phyloP scores from a whole-genome alignment of 1,140 invertebrate genomes.

The Bombyx mandarina region DNA sequence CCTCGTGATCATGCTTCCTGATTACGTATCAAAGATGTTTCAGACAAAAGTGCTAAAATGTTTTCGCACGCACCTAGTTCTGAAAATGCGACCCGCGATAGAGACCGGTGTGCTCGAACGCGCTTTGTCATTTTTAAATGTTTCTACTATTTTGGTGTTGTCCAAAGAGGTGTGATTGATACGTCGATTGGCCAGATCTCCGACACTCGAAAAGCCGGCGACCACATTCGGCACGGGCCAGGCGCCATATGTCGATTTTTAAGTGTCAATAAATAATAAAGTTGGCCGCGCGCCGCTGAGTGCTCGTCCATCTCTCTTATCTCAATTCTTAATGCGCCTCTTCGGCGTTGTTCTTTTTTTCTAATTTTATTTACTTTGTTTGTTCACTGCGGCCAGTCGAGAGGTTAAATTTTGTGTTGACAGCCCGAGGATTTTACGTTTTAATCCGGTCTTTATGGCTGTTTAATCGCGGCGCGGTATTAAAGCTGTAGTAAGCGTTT shows the following conservation, averaged over 20 bases:
- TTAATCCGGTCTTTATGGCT: slow-evolving; percentile 56
- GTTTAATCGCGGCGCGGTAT: slow-evolving; percentile 40
- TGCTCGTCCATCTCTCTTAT: slow-evolving; percentile 66
- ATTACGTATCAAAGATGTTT: no score
- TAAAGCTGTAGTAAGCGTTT: slow-evolving; percentile 26
- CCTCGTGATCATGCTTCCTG: no score
- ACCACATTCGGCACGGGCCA: slow-evolving; percentile 55
- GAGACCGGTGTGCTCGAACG: no score
- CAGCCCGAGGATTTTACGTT: slow-evolving; percentile 64
- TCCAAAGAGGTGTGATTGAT: slow-evolving; percentile 3
- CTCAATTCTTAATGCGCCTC: slow-evolving; percentile 68
- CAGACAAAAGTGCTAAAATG: no score
- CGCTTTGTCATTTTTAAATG: no score
- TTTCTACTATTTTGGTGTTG: no score
- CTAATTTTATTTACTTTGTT: slow-evolving; percentile 42
- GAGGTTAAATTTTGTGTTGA: slow-evolving; percentile 62
- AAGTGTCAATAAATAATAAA: slow-evolving; percentile 71
- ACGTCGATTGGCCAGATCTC: slow-evolving; percentile 14
- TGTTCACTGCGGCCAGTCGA: slow-evolving; percentile 41
- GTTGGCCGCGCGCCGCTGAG: slow-evolving; percentile 52
- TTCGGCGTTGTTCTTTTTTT: slow-evolving; percentile 56
- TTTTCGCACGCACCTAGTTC: no score
- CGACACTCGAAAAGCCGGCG: slow-evolving; percentile 14
- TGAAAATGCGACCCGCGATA: no score
- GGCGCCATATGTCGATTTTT: slow-evolving; percentile 61